These are phyloP conservation scores for Stegostoma tigrinum DNA, from an alignment of 2,113 vertebrate species.

Conservation along the genomic window DNA sequence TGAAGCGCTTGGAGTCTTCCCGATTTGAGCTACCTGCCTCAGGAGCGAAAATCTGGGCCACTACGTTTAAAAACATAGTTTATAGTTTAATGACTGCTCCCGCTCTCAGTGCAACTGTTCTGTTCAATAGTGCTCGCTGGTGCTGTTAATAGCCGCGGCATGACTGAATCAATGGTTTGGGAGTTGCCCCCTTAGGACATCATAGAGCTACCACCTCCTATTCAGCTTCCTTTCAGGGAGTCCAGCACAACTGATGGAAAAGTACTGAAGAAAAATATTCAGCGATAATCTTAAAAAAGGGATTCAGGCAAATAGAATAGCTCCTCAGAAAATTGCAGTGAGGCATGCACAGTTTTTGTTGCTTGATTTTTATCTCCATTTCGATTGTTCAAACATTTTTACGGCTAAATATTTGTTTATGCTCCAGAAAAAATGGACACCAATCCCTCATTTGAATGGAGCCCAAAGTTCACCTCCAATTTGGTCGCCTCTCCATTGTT, in stretches of 20 bases:
- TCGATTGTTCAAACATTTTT: background rate
- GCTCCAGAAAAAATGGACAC: background rate
- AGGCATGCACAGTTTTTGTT: background rate
- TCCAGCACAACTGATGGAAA: background rate
- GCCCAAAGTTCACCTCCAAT: background rate
- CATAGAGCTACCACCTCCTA: background rate
- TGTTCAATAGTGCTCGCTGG: background rate
- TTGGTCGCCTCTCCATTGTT: background rate
- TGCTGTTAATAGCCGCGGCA: background rate
- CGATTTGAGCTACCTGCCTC: too few relatives aligned
- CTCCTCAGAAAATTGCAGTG: background rate
- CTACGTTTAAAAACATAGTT: background rate
- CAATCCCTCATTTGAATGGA: background rate
- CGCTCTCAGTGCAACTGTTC: background rate
- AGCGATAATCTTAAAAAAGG: background rate
- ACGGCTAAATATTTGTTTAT: background rate
- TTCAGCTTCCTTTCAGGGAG: background rate
- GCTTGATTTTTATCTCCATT: background rate
- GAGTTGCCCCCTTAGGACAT: background rate
- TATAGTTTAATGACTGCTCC: background rate
- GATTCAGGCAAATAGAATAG: background rate
- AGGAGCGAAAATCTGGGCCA: too few relatives aligned
- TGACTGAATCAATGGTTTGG: background rate
- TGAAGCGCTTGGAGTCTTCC: too few relatives aligned
- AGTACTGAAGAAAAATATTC: background rate